Conservation (phyloP, 2,113 vertebrate genomes). For the Atherinomorus stipes region DNA sequence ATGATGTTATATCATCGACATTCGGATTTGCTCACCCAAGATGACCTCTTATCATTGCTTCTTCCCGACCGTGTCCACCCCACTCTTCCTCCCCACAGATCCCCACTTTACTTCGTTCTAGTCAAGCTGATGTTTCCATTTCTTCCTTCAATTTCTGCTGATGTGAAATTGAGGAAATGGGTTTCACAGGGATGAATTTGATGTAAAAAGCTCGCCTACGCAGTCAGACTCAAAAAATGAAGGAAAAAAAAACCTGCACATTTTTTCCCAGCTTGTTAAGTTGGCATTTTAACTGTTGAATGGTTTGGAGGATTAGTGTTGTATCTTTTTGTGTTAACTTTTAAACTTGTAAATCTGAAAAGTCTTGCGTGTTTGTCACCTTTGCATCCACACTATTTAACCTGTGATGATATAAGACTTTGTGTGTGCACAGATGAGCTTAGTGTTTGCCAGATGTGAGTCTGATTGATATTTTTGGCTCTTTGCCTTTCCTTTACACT, state of each 20-base stretch:
- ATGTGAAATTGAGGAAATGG: constrained; percentile 41
- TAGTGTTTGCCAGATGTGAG: constrained; percentile 53
- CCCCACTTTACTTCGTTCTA: background rate
- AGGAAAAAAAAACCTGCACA: background rate
- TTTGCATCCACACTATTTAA: constrained; percentile 18
- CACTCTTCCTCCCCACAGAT: constrained; percentile 9
- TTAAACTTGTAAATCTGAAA: background rate
- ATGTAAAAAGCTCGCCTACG: constrained; percentile 24
- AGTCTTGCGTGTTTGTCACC: constrained; percentile 7
- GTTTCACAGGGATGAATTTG: constrained; percentile 36
- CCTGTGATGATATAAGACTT: constrained; percentile 23
- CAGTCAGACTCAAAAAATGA: constrained; percentile 16
- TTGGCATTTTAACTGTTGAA: constrained; percentile 29
- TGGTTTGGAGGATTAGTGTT: background rate
- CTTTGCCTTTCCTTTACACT: constrained; percentile 23
- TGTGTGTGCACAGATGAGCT: constrained; percentile 62
- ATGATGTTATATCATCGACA: constrained; percentile 26
- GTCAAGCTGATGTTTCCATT: background rate
- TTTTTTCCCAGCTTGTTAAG: constrained; percentile 26
- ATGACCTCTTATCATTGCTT: constrained; percentile 5
- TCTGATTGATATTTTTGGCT: constrained; percentile 65
- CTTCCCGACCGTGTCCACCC: background rate
- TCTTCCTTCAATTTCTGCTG: background rate
- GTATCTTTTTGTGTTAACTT: background rate
- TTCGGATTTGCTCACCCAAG: constrained; percentile 32